Evolutionary conservation across 92 coral and sea anemone species (phyloP).

Genomic region (Paragorgia papillata): DNA sequence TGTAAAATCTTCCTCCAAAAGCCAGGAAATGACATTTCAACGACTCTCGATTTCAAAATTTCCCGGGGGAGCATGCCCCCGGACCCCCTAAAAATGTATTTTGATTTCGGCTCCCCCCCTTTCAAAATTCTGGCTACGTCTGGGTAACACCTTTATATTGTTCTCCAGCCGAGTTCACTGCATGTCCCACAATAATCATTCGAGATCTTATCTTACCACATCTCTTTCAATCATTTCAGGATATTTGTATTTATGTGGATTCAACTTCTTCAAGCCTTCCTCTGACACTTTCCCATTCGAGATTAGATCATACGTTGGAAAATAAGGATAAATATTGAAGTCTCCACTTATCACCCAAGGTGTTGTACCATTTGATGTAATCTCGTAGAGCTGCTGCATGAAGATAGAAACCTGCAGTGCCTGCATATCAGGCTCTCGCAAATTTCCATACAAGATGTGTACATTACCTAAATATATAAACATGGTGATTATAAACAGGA

Average conservation of each 20-base stretch:
- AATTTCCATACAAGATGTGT: slow-evolving; percentile 54
- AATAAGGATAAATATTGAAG: slow-evolving; percentile 74
- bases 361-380: neutral
- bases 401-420: slow-evolving; percentile 59
- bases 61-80: no score
- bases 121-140: no score
- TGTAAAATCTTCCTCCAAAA: no score
- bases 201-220: neutral
- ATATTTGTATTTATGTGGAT: slow-evolving; percentile 35
- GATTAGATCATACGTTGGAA: slow-evolving; percentile 67
- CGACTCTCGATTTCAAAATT: no score
- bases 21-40: no score
- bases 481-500: no score
- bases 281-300: slow-evolving; percentile 56
- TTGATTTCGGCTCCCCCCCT: no score
- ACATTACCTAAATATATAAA: slow-evolving; percentile 31
- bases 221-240: slow-evolving; percentile 19
- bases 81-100: no score
- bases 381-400: slow-evolving; percentile 50
- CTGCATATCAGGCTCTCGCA: slow-evolving; percentile 57
- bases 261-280: slow-evolving; percentile 47
- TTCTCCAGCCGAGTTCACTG: no score
- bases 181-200: no score
- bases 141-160: no score
- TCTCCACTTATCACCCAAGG: slow-evolving; percentile 73